A percentile compares a stretch with the other conserved stretches of the same genome.
Evolutionary conservation across 2,888 invertebrate species (phyloP).

Genomic region (Imbricaverruca yamaguchii): DNA sequence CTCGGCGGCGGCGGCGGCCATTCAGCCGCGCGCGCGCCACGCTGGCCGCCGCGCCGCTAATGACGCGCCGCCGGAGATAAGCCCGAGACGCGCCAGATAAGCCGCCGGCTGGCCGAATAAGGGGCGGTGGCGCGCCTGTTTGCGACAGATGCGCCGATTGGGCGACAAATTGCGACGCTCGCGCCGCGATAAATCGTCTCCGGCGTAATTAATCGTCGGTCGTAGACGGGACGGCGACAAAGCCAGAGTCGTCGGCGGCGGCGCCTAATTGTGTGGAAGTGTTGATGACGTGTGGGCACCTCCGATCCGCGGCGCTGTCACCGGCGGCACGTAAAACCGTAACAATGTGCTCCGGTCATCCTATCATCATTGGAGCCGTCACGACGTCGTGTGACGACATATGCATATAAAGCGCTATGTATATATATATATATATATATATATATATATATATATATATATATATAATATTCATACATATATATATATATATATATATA

Average conservation of each 20-base stretch:
- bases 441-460: no score
- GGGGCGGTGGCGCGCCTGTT: not conserved
- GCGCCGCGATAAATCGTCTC: not conserved
- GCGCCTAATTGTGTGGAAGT: not conserved
- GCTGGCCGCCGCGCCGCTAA: not conserved
- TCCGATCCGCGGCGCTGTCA: no score
- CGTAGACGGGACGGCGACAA: not conserved
- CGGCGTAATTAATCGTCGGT: not conserved
- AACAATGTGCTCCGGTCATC: no score
- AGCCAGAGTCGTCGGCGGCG: not conserved
- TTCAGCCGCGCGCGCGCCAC: not conserved
- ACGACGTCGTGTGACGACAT: no score
- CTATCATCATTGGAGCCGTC: no score
- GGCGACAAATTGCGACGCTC: not conserved
- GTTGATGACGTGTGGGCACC: not conserved
- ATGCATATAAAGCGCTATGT: no score
- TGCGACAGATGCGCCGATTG: conserved; percentile 7
- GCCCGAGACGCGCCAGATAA: not conserved
- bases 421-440: no score
- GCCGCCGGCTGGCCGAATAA: not conserved
- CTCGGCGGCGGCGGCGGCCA: not conserved
- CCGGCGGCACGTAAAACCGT: no score
- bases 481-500: no score
- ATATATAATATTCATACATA: no score
- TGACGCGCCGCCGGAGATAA: not conserved